phyloP scores from a whole-genome alignment of 2,888 invertebrate genomes.

The Ametastegia equiseti region DNA sequence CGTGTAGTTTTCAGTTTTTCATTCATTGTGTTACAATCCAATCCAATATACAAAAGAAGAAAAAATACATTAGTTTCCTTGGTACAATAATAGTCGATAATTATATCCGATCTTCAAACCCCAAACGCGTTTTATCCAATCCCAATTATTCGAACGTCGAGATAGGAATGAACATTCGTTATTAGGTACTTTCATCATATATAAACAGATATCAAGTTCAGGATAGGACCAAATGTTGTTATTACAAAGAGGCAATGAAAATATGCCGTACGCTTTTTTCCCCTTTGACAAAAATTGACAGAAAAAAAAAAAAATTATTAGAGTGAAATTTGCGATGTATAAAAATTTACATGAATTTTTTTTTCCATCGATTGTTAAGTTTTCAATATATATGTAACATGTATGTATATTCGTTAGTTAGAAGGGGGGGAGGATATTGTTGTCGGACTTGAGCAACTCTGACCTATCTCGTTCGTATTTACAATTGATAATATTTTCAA shows the following conservation, averaged over 20 bases:
- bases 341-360: not conserved
- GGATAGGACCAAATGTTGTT: conserved; percentile 8
- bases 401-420: too few relatives aligned
- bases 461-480: conserved; percentile 20
- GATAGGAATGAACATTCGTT: conserved; percentile 18
- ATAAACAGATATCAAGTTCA: conserved; percentile 5
- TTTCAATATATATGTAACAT: not conserved
- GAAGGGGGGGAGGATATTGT: not conserved
- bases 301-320: not conserved
- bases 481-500: conserved; percentile 40
- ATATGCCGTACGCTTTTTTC: not conserved
- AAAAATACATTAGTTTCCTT: conserved; percentile 75
- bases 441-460: conserved; percentile 11
- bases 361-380: not conserved
- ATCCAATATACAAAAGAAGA: conserved; percentile 77
- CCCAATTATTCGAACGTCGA: conserved; percentile 39
- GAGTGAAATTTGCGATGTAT: not conserved
- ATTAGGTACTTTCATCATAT: conserved; percentile 4
- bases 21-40: conserved; percentile 76
- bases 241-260: conserved; percentile 4
- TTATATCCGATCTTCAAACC: conserved; percentile 28
- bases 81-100: conserved; percentile 47
- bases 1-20: conserved; percentile 76
- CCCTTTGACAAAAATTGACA: not conserved
- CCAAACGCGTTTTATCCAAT: conserved; percentile 62